Base-by-base conservation (phyloP, 2,888 invertebrate species). In the Periphyllus acericola region DNA sequence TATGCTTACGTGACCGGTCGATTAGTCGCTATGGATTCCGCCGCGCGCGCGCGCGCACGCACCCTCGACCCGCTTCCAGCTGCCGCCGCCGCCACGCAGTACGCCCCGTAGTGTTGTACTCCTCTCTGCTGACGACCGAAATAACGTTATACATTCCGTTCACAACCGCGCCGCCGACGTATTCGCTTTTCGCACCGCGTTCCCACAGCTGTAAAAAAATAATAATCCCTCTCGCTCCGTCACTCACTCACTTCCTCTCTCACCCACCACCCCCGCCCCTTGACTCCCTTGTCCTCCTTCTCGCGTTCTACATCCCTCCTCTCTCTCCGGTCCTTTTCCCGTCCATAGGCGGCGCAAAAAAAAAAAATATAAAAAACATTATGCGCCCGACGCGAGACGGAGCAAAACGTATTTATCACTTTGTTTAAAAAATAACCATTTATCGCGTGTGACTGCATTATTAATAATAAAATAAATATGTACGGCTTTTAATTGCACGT, bases 21-120 rank as follows among this genome's bases (percentile, higher is more conserved):
- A 85, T 85, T 85, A 85, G 85, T 78, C 76, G 85, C 68, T 66
- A 85, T 85, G 85, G 85, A 85, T 85, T 78, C 85, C 85, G 68
- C 52, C 75, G 76, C 5, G 19, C 21, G 21, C 60, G 72, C 82
- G 81, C 82, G 68, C 66, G 66, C 83, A 11, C 72, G 14, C 14
- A 25, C 72, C 19, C 34, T 21, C 72, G 36, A 6, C 72, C 74
- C 74, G 60, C 83, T 66, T n/a, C n/a, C 68, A 5, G 19, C 60
- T 60, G 25, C 71, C 34, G 32, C 60, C 81, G 14, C 5, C 11
- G 29, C 29, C 29, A n/a, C 9, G 29, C 25, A n/a, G 25, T 8
- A n/a, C 68, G 68, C 29, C 68, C 25, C n/a, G 66, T 9, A 4
- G 68, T 29, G n/a, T 4, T 25, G 17, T 40, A 8, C 40, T 46